Evolutionary conservation across 2,113 vertebrate species (phyloP), one percentile per base, ranked within the genome.

Genomic region (Antigone vipio): DNA sequence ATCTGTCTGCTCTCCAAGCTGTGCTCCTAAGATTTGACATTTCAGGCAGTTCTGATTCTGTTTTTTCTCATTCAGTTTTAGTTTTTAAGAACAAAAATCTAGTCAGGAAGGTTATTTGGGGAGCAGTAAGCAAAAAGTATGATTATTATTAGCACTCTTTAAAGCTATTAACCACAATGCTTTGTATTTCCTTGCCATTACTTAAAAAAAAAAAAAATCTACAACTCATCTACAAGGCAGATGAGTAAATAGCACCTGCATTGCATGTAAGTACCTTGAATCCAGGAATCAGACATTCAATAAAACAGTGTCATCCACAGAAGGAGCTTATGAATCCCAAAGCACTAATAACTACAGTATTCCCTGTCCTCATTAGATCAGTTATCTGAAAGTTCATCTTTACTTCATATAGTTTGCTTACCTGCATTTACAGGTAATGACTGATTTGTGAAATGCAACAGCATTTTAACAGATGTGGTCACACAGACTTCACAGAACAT

Each of bases 1-100:
- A 97, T 97, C 96, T 97, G 96, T 96, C 95, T 96, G 96, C 88
- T 75, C 92, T 95, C 92, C 92, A 96, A 95, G 95, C 96, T 94
- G 94, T 90, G 92, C 95, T 97, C 94, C 92, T 49, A 95, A 96
- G 94, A 97, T 95, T 95, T 97, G 92, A 97, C 94, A 96, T 97
- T 97, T 97, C 85, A 97, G 94, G 91, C 93, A 97, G 89, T 93
- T 94, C 86, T 95, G 95, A 95, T 96, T 93, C 92, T 92, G 74
- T 90, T 96, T 89, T 93, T 66, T 81, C 92, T 95, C 92, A 73
- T 95, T 91, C 89, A 42, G 7, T 85, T 96, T 78, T 74, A 89
- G 35, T 62, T 95, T 91, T 94, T 86, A 85, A 94, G 92, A 96
- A 47, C 34, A 96, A 89, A 95, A 93, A 95, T 71, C 50, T 62